phyloP scores from a whole-genome alignment of 1,140 invertebrate species.

The Leptinotarsa lineolata region DNA sequence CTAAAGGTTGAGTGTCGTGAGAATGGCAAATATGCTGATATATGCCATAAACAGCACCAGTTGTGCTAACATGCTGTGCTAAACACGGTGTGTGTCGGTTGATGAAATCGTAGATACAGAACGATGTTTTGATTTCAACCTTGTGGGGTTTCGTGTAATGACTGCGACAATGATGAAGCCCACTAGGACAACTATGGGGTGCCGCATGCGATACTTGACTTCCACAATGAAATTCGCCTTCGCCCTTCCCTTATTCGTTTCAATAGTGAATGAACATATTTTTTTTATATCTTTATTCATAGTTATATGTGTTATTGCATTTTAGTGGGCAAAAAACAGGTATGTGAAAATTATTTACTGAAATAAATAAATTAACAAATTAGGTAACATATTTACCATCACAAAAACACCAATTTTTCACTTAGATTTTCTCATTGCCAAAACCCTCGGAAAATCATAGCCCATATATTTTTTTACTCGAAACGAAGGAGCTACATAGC shows the following conservation, averaged over 20 bases:
- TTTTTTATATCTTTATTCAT: background rate
- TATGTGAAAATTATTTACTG: too few relatives aligned
- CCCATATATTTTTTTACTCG: too few relatives aligned
- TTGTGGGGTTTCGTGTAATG: conserved; percentile 36
- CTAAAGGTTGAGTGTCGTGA: conserved; percentile 36
- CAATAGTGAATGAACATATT: background rate
- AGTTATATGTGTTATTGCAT: background rate
- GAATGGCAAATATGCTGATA: conserved; percentile 30
- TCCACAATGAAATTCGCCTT: conserved; percentile 30
- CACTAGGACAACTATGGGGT: conserved; percentile 24
- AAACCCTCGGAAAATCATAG: too few relatives aligned
- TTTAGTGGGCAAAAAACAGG: too few relatives aligned
- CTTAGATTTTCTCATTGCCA: too few relatives aligned
- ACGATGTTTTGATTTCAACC: conserved; percentile 39
- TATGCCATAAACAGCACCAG: conserved; percentile 15
- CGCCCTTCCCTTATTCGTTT: background rate
- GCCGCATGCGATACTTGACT: conserved; percentile 42
- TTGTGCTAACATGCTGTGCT: conserved; percentile 35
- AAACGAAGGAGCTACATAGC: too few relatives aligned
- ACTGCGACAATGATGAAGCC: conserved; percentile 34
- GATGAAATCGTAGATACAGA: conserved; percentile 36
- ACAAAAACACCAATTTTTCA: too few relatives aligned
- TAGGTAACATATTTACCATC: too few relatives aligned
- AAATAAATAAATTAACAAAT: too few relatives aligned
- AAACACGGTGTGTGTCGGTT: conserved; percentile 26